These are phyloP conservation scores for Hydrozoanthus tunicans DNA, from an alignment of 64 coral and sea anemone genomes.

Conservation along the genomic window DNA sequence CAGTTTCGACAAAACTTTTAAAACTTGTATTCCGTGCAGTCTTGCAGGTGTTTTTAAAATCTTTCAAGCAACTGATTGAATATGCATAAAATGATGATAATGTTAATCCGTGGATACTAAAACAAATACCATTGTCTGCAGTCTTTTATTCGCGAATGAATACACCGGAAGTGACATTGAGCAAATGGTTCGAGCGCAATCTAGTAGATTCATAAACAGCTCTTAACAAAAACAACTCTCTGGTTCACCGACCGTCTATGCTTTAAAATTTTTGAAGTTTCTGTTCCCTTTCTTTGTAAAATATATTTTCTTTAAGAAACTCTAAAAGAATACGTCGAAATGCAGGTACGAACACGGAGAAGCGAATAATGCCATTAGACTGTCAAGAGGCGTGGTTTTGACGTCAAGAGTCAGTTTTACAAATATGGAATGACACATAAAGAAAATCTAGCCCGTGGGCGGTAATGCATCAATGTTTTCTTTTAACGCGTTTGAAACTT, in stretches of 20 bases:
- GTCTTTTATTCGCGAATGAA: constrained; percentile 44
- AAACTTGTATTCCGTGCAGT: background rate
- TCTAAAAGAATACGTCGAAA: background rate
- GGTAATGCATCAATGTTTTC: constrained; percentile 52
- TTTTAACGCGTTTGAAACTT: constrained; percentile 32
- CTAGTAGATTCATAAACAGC: constrained; percentile 32
- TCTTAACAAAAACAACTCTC: background rate
- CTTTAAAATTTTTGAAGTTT: background rate
- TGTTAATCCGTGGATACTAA: constrained; percentile 41
- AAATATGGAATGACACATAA: constrained; percentile 60
- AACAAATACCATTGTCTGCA: constrained; percentile 56
- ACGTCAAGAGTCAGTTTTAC: constrained; percentile 36
- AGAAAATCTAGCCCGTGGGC: constrained; percentile 22
- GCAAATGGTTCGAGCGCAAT: constrained; percentile 15
- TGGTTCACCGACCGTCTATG: background rate
- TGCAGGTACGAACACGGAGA: background rate
- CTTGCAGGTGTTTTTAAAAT: background rate
- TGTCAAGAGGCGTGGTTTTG: constrained; percentile 49
- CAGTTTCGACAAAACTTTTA: background rate
- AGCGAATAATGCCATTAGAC: constrained; percentile 36
- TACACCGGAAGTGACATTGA: constrained; percentile 50
- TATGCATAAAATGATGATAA: constrained; percentile 41
- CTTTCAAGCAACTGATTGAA: constrained; percentile 45
- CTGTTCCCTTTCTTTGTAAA: too few species aligned
- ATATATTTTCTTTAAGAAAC: background rate